Conservation (phyloP, 2,888 invertebrate genomes). For the Tachina lurida region DNA sequence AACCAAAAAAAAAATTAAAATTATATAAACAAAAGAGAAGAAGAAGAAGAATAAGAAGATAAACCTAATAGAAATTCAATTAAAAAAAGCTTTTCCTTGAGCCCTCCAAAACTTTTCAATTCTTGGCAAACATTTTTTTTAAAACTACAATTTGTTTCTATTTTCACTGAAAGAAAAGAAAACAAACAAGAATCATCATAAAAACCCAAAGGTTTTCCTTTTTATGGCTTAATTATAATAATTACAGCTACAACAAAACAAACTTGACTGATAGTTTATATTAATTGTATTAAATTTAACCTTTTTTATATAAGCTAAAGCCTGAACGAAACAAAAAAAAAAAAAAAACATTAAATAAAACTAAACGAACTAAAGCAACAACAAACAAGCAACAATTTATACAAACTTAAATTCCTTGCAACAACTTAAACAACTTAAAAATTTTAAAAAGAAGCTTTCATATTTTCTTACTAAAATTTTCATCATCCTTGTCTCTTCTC, state of each 20-base stretch:
- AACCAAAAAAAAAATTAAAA: conserved; percentile 27
- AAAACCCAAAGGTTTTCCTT: conserved; percentile 62
- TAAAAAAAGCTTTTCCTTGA: conserved; percentile 44
- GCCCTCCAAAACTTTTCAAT: conserved; percentile 56
- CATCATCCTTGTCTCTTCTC: conserved; percentile 27
- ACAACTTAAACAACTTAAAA: conserved; percentile 12
- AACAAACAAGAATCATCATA: conserved; percentile 58
- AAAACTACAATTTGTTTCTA: conserved; percentile 11
- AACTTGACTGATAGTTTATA: conserved; percentile 75
- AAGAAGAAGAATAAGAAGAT: conserved; percentile 9
- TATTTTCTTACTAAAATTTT: neutral
- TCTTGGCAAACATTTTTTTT: conserved; percentile 58
- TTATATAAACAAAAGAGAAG: neutral
- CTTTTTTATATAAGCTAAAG: conserved; percentile 64
- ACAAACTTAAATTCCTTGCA: conserved; percentile 45
- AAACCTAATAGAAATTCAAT: conserved; percentile 31
- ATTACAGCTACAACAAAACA: conserved; percentile 54
- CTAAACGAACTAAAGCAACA: conserved; percentile 34
- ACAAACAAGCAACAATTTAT: conserved; percentile 45
- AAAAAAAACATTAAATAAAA: conserved; percentile 22
- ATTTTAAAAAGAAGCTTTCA: neutral
- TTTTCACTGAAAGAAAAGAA: conserved; percentile 32
- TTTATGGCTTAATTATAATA: conserved; percentile 59
- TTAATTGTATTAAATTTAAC: conserved; percentile 68
- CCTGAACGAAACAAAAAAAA: conserved; percentile 54